Base-by-base conservation (phyloP, 2,797 vertebrate genomes). In the Acomys russatus region DNA sequence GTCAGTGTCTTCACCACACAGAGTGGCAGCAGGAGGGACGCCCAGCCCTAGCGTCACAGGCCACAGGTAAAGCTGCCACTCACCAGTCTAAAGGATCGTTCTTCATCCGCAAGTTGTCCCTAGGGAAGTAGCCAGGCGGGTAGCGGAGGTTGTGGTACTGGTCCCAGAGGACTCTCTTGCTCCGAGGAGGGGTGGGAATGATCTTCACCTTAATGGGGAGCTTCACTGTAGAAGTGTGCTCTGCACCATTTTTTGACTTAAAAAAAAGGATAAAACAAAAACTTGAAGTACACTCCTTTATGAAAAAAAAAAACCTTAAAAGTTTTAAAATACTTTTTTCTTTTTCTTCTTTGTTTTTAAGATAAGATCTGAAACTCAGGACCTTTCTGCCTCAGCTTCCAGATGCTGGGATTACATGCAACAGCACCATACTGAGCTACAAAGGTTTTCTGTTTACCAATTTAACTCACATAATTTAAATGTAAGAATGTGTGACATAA, bases 81-180 rank as follows among this genome's bases (percentile, higher is more conserved):
- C 94, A 99, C 99, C 99, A 99, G 98, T 99, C 99, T 61, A 99
- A 98, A 0, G 99, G 99, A 98, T 99, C 99, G 0, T 99, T 99
- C 98, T 99, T 99, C 99, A 99, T 99, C 91, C 99, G 98, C 88
- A 99, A 98, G 95, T 99, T 99, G 98, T 99, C 99, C 85, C 99
- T 98, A 79, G 99, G 99, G 96, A 99, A 99, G 98, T 99, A 99
- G 74, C 99, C 99, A 0, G 99, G 99, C 0, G 99, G 99, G 54
- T 99, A 99, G 71, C 99, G 99, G 88, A 99, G 99, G 96, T 99
- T 99, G 97, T 99, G 99, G 97, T 99, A 99, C 93, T 99, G 99
- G 98, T 99, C 99, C 99, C 99, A 99, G n/a, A 99, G 98, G 66
- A 99, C 99, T 94, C 99, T 98, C 98, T 99, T 99, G 92, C 99